Base-by-base conservation (phyloP, 2,888 invertebrate genomes). In the Cephus sareptanus region DNA sequence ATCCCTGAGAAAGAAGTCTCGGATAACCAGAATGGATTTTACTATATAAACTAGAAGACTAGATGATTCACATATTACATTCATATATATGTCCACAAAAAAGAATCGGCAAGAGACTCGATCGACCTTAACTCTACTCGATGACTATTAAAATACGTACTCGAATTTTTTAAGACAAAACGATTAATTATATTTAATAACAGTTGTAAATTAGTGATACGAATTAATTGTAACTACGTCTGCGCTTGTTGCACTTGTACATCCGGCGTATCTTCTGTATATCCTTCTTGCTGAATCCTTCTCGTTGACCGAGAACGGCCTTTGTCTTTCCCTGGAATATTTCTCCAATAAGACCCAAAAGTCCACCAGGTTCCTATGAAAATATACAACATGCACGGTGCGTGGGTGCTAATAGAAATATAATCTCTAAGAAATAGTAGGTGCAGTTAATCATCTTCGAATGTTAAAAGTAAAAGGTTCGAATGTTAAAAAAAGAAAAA, bases 201-300 rank as follows among this genome's bases (percentile, higher is more conserved):
- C 23, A 40, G 15, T 9, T 4, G 15, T 40, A 23, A 6, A 23
- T 40, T 23, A 56, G 6, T 56, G 56, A 56, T 56, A 56, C 23
- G 56, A 23, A 74, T 69, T 70, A 82, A 73, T 82, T n/a, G 77
- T 75, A 78, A 70, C 80, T 80, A 30, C 81, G 79, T 75, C 77
- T 80, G 37, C 79, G 77, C 69, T 82, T 82, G 35, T 84, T 86
- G 87, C 96, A 96, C 74, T 94, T 94, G 89, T 97, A 97, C 96
- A 97, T 96, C 79, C 92, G 92, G 85, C 95, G 95, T 23, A 97
- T 91, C 90, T 97, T 97, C 81, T 93, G 93, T 13, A 96, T 93
- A 86, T 97, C 96, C 1, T 93, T 94, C 30, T 93, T 92, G 79
- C 96, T 96, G 83, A 97, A 94, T 0, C 96, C 96, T 77, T 95